Evolutionary conservation across 2,113 vertebrate species (phyloP).

Genomic region (Scatophagus argus): DNA sequence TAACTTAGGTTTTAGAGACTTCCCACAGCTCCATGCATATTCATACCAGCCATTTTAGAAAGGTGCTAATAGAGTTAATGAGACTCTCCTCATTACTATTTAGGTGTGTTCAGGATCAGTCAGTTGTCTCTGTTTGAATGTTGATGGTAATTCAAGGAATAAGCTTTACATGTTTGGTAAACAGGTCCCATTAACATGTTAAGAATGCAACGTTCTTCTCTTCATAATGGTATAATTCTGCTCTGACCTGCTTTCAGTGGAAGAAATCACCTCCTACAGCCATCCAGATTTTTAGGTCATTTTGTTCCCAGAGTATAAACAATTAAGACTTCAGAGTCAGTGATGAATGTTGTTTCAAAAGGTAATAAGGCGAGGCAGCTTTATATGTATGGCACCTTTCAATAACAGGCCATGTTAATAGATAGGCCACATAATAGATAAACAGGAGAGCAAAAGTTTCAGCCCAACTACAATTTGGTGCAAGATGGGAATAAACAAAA

Average conservation of each 20-base stretch:
- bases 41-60: slow-evolving; percentile 77
- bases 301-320: background rate
- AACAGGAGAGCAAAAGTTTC: background rate
- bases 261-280: background rate
- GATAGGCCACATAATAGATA: too few species aligned
- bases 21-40: slow-evolving; percentile 76
- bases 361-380: too few species aligned
- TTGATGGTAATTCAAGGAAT: slow-evolving; percentile 60
- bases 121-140: slow-evolving; percentile 83
- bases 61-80: slow-evolving; percentile 85
- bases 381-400: background rate
- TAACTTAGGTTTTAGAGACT: slow-evolving; percentile 74
- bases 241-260: slow-evolving; percentile 13
- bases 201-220: slow-evolving; percentile 3
- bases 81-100: slow-evolving; percentile 77
- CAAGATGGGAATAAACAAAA: background rate
- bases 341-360: background rate
- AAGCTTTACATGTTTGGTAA: slow-evolving; percentile 76
- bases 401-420: background rate
- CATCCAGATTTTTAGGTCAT: background rate
- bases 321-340: background rate
- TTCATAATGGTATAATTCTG: slow-evolving; percentile 43
- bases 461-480: background rate
- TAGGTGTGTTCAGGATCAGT: slow-evolving; percentile 81
- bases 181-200: slow-evolving; percentile 58